Conservation (phyloP, 2,888 invertebrate genomes). For the Cheilosia impressa region DNA sequence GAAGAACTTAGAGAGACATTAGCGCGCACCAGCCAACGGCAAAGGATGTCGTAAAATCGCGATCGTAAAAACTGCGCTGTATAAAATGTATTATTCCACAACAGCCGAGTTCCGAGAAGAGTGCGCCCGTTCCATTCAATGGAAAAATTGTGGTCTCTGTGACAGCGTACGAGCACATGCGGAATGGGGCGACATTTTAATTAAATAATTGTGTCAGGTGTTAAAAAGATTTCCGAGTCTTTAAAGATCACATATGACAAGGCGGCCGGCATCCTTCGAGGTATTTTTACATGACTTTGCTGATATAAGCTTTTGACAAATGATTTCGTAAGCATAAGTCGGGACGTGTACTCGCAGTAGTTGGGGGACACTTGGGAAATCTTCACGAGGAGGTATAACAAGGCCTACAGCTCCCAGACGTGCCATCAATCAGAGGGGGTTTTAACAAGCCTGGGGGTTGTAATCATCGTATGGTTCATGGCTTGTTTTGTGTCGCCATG, state of each 20-base stretch:
- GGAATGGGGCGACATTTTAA: constrained; percentile 30
- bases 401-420: constrained; percentile 16
- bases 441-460: constrained; percentile 24
- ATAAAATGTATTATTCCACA: constrained; percentile 6
- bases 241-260: neutral
- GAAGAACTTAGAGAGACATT: constrained; percentile 53
- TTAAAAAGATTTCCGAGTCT: neutral
- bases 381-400: neutral
- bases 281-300: neutral
- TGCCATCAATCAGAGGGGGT: constrained; percentile 35
- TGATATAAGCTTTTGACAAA: constrained; percentile 25
- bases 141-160: neutral
- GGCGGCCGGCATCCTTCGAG: neutral
- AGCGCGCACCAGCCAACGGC: constrained; percentile 13
- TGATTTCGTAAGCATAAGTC: constrained; percentile 8
- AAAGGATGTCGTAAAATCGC: constrained; percentile 45
- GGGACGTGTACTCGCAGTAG: neutral
- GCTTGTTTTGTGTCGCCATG: neutral
- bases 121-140: constrained; percentile 31
- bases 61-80: constrained; percentile 25
- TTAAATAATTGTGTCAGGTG: constrained; percentile 54
- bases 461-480: constrained; percentile 14
- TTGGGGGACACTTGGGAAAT: constrained; percentile 22
- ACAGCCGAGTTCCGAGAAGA: constrained; percentile 32
- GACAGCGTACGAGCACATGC: neutral